Conservation (phyloP, 2,113 vertebrate species). For the Brevimyrus niger region DNA sequence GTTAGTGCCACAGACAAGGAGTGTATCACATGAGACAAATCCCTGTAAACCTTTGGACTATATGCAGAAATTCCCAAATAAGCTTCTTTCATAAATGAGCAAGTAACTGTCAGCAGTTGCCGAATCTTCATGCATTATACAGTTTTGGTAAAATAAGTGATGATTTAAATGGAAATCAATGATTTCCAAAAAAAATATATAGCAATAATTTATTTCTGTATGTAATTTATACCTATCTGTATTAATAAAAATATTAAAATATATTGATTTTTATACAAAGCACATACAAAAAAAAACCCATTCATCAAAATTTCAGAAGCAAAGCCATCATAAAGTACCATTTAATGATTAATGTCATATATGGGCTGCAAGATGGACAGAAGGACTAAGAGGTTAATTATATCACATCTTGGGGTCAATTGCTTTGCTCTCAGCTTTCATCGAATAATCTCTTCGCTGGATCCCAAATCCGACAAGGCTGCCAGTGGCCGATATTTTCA, state of each 20-base stretch:
- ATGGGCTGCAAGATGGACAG: conserved; percentile 13
- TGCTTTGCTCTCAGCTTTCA: conserved; percentile 21
- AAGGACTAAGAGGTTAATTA: conserved; percentile 14
- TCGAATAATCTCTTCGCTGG: conserved; percentile 12
- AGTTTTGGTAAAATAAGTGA: background rate
- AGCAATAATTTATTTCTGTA: background rate
- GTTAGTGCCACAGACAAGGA: background rate
- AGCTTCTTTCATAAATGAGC: background rate
- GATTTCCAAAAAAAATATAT: background rate
- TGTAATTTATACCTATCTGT: background rate
- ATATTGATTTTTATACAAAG: background rate
- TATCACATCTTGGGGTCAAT: conserved; percentile 19
- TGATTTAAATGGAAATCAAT: background rate
- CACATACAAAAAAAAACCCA: background rate
- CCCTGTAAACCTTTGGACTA: background rate
- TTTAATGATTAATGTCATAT: conserved; percentile 21
- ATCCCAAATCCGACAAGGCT: background rate
- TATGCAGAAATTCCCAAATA: background rate
- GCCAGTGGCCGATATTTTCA: background rate
- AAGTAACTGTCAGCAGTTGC: background rate
- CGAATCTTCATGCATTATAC: background rate
- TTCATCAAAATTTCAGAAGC: background rate
- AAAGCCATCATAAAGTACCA: background rate
- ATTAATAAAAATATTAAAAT: background rate
- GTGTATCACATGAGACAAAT: background rate